Evolutionary conservation across 1,140 invertebrate species (phyloP), one percentile per base, ranked within the genome.

Genomic region (Heliconius hewitsoni): DNA sequence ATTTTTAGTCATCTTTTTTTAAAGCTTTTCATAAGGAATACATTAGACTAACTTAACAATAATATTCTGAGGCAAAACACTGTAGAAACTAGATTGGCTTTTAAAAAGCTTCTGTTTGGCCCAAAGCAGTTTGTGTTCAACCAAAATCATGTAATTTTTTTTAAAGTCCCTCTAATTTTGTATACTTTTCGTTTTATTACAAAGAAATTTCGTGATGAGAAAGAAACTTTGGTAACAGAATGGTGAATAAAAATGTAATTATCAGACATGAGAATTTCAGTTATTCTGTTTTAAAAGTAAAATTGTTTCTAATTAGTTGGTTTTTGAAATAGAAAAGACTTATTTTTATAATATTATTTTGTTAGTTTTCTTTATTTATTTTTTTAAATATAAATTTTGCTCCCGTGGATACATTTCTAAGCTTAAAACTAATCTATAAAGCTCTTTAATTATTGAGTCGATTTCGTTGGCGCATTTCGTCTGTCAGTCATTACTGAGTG

Each of bases 41-140:
- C 13, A 66, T 66, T 30, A 66, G 60, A 66, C 23, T 27, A 16
- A 60, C 9, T 66, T 66, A 27, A 66, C 27, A 66, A 30, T 66
- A 66, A 66, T 30, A 66, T 27, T 66, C 13, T 18, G 11, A 27
- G 60, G 8, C 55, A 57, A 66, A 66, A 30, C 27, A 16, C 23
- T 16, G 60, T 66, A 13, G 60, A 60, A 60, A 66, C 60, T 66
- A 66, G 19, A 66, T 66, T 66, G 23, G 60, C 60, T 9, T 66
- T 39, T 42, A 72, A 72, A 71, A 72, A 72, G 2, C 19, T 72
- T 72, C 4, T 72, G 8, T 66, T 66, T 66, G 27, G 60, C 60
- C 60, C 1, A 66, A 13, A 27, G 27, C 60, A 66, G 60, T 66
- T 66, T 66, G 23, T 30, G n/a, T 66, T 66, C 23, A 66, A 30